Conservation (phyloP, 2,888 invertebrate species). For the Epistrophella euchroma region DNA sequence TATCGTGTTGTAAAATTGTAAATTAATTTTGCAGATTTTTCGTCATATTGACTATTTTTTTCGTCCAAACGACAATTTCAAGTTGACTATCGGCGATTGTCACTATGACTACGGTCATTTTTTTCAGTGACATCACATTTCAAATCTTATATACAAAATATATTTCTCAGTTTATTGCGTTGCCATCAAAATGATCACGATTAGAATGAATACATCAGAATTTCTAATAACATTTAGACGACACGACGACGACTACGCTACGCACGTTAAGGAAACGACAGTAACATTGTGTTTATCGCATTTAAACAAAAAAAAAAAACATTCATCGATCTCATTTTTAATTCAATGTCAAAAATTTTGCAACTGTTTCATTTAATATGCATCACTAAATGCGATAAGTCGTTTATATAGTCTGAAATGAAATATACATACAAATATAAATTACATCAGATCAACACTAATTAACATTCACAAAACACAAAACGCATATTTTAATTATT, state of each 20-base stretch:
- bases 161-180: no score
- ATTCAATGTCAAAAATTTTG: slow-evolving; percentile 12
- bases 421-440: slow-evolving; percentile 5
- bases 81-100: no score
- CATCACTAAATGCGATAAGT: slow-evolving; percentile 18
- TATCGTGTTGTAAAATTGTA: no score
- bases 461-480: slow-evolving; percentile 25
- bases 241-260: not conserved
- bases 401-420: not conserved
- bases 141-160: no score
- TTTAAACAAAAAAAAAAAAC: not conserved
- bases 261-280: slow-evolving; percentile 26
- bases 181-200: not conserved
- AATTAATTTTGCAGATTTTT: no score
- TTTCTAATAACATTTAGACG: not conserved
- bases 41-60: no score
- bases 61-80: no score
- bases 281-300: not conserved
- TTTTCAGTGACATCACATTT: no score
- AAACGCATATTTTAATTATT: slow-evolving; percentile 29
- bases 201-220: not conserved
- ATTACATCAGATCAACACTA: slow-evolving; percentile 15
- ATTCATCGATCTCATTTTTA: slow-evolving; percentile 11
- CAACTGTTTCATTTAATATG: slow-evolving; percentile 14
- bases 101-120: no score